Conservation (phyloP, 37 sponge, comb jelly and placozoan species). For the Bolinopsis microptera region DNA sequence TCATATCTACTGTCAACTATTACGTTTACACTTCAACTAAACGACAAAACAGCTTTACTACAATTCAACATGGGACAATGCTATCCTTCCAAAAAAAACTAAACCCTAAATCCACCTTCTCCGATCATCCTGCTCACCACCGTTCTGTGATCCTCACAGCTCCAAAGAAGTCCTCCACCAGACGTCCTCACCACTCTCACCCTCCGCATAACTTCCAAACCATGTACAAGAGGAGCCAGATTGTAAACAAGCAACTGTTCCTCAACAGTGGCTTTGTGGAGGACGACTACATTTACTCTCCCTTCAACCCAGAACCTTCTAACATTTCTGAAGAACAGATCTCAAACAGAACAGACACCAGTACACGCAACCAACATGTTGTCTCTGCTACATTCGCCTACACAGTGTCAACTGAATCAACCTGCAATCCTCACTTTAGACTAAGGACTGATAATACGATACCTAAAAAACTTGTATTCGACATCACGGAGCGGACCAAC, state of each 20-base stretch:
- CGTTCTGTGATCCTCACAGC: background rate
- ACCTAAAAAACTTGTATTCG: background rate
- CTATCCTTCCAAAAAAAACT: background rate
- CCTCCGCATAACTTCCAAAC: slow-evolving; percentile 43
- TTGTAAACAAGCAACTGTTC: slow-evolving; percentile 49
- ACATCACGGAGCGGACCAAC: background rate
- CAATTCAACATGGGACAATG: slow-evolving; percentile 9
- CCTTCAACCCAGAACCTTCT: background rate
- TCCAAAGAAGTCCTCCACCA: background rate
- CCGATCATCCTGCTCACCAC: background rate
- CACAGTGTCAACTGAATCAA: background rate
- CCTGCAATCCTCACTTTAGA: background rate
- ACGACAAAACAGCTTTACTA: background rate
- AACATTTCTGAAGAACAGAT: background rate
- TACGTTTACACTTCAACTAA: background rate
- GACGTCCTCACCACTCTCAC: background rate
- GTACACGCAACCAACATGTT: background rate
- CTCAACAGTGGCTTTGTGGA: slow-evolving; percentile 63
- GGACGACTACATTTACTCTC: slow-evolving; percentile 60
- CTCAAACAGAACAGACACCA: background rate
- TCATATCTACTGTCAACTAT: background rate
- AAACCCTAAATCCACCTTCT: background rate
- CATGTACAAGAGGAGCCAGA: slow-evolving; percentile 27
- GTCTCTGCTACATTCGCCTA: slow-evolving; percentile 45
- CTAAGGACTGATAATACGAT: background rate